phyloP scores from a whole-genome alignment of 1,140 invertebrate genomes.

The Drosophila sproati region DNA sequence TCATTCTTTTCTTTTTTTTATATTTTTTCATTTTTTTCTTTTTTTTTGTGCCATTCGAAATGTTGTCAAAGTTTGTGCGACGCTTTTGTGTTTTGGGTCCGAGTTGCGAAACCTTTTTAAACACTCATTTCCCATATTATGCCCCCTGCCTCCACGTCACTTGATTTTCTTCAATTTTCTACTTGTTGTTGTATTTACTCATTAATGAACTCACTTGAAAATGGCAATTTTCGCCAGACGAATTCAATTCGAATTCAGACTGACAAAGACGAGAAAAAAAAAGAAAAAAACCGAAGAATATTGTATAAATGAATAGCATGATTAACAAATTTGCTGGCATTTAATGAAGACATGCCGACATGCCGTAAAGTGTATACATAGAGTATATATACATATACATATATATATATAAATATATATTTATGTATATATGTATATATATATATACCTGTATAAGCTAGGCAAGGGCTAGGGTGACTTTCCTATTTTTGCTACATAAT shows the following conservation, averaged over 20 bases:
- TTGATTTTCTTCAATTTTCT: not conserved
- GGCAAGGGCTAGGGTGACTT: not conserved
- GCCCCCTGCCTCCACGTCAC: no score
- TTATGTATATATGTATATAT: not conserved
- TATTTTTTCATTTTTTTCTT: no score
- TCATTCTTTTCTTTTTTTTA: not conserved
- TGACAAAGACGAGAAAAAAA: not conserved
- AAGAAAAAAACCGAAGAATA: not conserved
- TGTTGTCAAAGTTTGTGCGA: constrained; percentile 18
- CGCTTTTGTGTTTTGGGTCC: constrained; percentile 27
- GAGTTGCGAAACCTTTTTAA: constrained; percentile 34
- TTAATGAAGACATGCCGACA: constrained; percentile 27
- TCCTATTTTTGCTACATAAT: constrained; percentile 10
- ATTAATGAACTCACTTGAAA: constrained; percentile 30
- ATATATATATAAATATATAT: constrained; percentile 1
- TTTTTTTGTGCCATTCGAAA: constrained; percentile 14
- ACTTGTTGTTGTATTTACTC: constrained; percentile 17
- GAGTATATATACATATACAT: not conserved
- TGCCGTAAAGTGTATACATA: not conserved
- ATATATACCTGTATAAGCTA: no score
- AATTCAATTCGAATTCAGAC: not conserved
- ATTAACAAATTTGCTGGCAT: constrained; percentile 56
- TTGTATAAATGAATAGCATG: constrained; percentile 41
- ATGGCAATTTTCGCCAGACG: constrained; percentile 21
- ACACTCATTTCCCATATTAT: constrained; percentile 11